Base-by-base conservation (phyloP, 2,113 vertebrate species). In the Pterocles orientalis region DNA sequence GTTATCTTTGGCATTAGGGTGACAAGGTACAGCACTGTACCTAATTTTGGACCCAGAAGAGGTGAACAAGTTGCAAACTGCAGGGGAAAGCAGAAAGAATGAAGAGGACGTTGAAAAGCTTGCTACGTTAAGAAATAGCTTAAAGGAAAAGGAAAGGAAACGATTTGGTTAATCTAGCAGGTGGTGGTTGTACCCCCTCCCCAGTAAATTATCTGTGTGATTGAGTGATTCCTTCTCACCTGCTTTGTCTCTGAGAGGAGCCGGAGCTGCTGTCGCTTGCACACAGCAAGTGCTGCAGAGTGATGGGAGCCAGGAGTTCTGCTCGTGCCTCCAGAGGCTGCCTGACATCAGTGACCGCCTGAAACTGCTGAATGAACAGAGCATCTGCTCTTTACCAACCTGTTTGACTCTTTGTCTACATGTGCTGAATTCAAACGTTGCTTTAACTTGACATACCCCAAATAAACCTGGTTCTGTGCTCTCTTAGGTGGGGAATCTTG, bases 241-340 rank as follows among this genome's bases (percentile, higher is more conserved):
- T 83, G 12, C 68, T 77, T 70, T 5, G 8, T 73, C 54, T 25
- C 21, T 62, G 20, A 54, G 48, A 56, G 47, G 21, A 85, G 2
- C 18, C 6, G 2, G 14, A 82, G 51, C 29, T 75, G 73, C 43
- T 23, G 3, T 58, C 3, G 0, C 13, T 53, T 85, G 53, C 3
- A 1, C 58, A 20, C 21, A n/a, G 54, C 0, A 0, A 33, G 25
- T 28, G 26, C 39, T 70, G 50, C 45, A 57, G 50, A 65, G 50
- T 43, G 17, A 18, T 76, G 54, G 65, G 47, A 65, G 8, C 39
- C 48, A 17, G 26, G 51, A 79, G 57, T 76, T n/a, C 53, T 60
- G 29, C 29, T 73, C 4, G 1, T 14, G 3, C 14, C n/a, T 84
- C 28, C 48, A 76, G 57, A 60, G 24, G 36, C 90, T 77, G 36